Base-by-base conservation (phyloP, 1,140 invertebrate genomes). In the Pseudachorutes palmiensis region DNA sequence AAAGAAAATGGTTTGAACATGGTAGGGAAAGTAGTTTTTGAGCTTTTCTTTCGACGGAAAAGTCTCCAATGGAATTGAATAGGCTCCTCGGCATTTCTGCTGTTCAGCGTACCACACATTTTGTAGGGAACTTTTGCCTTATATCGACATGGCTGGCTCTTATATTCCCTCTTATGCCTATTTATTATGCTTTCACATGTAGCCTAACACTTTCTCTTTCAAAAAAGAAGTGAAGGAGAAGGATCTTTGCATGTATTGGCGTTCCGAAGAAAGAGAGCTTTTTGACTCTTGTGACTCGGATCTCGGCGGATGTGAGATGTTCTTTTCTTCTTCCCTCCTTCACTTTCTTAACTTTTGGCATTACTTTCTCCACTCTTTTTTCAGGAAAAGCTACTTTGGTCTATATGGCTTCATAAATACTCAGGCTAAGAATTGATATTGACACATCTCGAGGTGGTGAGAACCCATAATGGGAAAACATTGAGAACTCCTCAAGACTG, bases 351-450 rank as follows among this genome's bases (percentile, higher is more conserved):
- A 55, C 51, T 55, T 55, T 55, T 22, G 24, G 14, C 51, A 55
- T 55, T 55, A 55, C 14, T 55, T 55, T 55, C 51, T 26, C 51
- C 24, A 26, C 24, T 9, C 19, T n/a, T 19, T 41, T 19, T 5
- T 5, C 5, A 41, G 19, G 36, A 41, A 41, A 41, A 41, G 36
- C 36, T 41, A 41, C 36, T 55, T 26, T 55, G 51, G 51, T 14
- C 51, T 55, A 55, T 55, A 26, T 24, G 51, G 12, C 51, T 55
- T 55, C 51, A 55, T 55, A 55, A 55, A 55, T 55, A 55, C 51
- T 55, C 12, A 14, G 24, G 24, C 12, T 14, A 45, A 55, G 51
- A 26, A 14, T 26, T 55, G 51, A 55, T 55, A 55, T 55, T 55
- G 51, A 55, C 51, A 55, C 24, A 55, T 41, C 36, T 55, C 24